Percentiles rank a stretch among this genome's conserved stretches.
Conservation (phyloP, 2,888 invertebrate species). For the Eumacrocentrus americanus region DNA sequence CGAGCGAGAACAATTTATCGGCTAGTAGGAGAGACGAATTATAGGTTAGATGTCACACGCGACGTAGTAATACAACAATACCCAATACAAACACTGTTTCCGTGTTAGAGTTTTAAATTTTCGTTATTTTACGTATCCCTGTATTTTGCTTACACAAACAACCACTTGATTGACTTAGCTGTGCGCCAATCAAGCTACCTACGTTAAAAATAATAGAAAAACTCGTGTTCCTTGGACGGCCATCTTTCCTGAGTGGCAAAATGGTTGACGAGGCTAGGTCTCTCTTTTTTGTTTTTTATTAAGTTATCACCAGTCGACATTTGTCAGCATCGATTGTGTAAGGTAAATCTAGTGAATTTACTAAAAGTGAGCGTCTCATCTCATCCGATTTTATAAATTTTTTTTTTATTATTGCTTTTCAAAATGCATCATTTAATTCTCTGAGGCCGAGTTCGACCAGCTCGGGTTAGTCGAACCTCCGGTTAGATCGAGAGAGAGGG, state of each 20-base stretch:
- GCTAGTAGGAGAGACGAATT: constrained; percentile 8
- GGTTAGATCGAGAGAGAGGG: too few relatives aligned
- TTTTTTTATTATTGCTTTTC: too few relatives aligned
- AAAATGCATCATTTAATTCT: too few relatives aligned
- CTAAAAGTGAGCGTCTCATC: too few relatives aligned
- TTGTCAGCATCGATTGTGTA: too few relatives aligned
- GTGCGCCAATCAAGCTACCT: constrained; percentile 32
- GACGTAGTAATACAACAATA: constrained; percentile 22
- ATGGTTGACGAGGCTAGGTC: constrained; percentile 42
- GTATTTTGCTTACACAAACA: constrained; percentile 23
- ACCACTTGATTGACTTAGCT: constrained; percentile 33
- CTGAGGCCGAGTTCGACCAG: too few relatives aligned
- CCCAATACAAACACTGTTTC: constrained; percentile 14
- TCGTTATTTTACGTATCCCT: neutral
- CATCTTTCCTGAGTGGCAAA: constrained; percentile 48
- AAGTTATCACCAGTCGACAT: constrained; percentile 17
- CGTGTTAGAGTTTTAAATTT: constrained; percentile 3
- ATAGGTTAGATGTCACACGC: constrained; percentile 50
- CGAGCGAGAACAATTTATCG: neutral
- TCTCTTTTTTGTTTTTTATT: constrained; percentile 21
- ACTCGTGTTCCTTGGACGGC: constrained; percentile 48
- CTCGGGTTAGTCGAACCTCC: too few relatives aligned
- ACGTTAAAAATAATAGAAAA: constrained; percentile 45
- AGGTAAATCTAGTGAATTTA: too few relatives aligned
- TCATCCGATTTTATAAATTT: too few relatives aligned